phyloP scores from a whole-genome alignment of 2,113 vertebrate species.

The Xyliphius kryptos region DNA sequence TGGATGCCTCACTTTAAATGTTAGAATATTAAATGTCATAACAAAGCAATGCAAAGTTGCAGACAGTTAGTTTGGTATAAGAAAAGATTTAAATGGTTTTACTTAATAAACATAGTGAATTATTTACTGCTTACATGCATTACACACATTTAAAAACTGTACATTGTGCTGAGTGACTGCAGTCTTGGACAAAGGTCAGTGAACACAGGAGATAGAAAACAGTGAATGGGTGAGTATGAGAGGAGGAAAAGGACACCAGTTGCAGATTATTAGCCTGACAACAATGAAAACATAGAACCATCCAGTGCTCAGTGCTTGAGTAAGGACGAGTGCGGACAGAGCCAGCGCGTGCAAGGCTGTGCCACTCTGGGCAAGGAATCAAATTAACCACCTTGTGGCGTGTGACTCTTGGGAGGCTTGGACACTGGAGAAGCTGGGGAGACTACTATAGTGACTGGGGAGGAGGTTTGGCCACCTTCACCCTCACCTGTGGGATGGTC shows the following conservation, averaged over 20 bases:
- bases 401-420: slow-evolving; percentile 61
- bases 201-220: not conserved
- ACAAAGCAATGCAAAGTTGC: slow-evolving; percentile 16
- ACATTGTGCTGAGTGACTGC: not conserved
- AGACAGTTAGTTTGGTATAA: slow-evolving; percentile 3
- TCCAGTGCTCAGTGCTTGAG: slow-evolving; percentile 37
- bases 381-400: slow-evolving; percentile 72
- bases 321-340: slow-evolving; percentile 34
- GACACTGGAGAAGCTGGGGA: slow-evolving; percentile 64
- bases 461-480: slow-evolving; percentile 54
- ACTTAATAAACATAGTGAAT: not conserved
- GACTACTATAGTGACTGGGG: slow-evolving; percentile 68
- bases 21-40: slow-evolving; percentile 17
- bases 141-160: not conserved
- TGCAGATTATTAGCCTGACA: slow-evolving; percentile 12
- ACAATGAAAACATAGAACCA: slow-evolving; percentile 9
- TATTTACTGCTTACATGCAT: slow-evolving; percentile 8
- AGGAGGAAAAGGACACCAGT: slow-evolving; percentile 8
- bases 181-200: not conserved
- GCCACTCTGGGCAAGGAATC: slow-evolving; percentile 42
- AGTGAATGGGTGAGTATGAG: not conserved
- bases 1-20: not conserved
- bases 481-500: slow-evolving; percentile 61
- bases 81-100: not conserved
- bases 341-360: slow-evolving; percentile 50